Evolutionary conservation across 2,888 invertebrate genomes (phyloP).

Genomic region (Drosophila borealis): DNA sequence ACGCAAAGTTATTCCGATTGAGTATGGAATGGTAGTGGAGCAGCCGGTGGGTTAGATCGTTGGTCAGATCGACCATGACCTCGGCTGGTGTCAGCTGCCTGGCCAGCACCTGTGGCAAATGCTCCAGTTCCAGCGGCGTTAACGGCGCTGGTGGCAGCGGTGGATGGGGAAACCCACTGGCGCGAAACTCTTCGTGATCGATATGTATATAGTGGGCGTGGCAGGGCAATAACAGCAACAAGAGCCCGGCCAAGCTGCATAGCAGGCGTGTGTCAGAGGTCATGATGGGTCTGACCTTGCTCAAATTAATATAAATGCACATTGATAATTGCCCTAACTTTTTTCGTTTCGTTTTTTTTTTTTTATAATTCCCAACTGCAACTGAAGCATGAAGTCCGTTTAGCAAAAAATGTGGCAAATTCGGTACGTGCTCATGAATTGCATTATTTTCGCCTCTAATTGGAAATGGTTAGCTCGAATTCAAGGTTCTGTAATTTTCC

Average conservation of each 20-base stretch:
- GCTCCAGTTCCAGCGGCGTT: constrained; percentile 52
- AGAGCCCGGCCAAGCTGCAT: constrained; percentile 14
- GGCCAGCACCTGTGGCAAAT: constrained; percentile 58
- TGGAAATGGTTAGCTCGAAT: constrained; percentile 22
- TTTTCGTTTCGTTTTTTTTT: constrained; percentile 25
- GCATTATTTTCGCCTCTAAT: constrained; percentile 58
- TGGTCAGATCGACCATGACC: constrained; percentile 92
- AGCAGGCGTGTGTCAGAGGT: constrained; percentile 7
- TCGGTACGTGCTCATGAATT: constrained; percentile 61
- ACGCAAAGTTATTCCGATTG: constrained; percentile 92
- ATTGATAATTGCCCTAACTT: constrained; percentile 60
- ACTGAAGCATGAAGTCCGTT: constrained; percentile 59
- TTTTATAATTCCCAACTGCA: constrained; percentile 24
- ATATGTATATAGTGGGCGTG: constrained; percentile 79
- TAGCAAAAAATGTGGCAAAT: constrained; percentile 60
- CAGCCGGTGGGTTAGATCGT: constrained; percentile 89
- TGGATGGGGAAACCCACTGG: constrained; percentile 71
- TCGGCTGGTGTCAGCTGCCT: constrained; percentile 87
- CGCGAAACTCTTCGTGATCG: constrained; percentile 77
- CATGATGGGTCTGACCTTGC: constrained; percentile 60
- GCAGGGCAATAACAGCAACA: constrained; percentile 15
- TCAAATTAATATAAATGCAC: constrained; percentile 63
- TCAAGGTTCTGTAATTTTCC: constrained; percentile 66
- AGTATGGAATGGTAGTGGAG: constrained; percentile 90
- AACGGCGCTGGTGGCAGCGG: constrained; percentile 60